Evolutionary conservation across 1,140 invertebrate genomes (phyloP), one percentile per base, ranked within the genome.

Genomic region (Drosophila arizonae): DNA sequence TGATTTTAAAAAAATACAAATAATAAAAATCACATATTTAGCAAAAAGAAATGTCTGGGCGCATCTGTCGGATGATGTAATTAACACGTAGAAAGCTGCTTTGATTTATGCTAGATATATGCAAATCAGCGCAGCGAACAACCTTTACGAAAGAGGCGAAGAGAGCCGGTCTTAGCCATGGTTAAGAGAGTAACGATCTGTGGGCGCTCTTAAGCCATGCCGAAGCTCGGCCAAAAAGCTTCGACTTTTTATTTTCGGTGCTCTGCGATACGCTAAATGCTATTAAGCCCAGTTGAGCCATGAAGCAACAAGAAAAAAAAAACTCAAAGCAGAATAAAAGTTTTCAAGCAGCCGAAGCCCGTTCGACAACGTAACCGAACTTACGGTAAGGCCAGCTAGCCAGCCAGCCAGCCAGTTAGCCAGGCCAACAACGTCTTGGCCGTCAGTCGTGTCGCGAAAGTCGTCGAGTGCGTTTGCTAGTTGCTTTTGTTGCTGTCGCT

Each of bases 391-490:
- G 78, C 36, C 36, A 39, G 36, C 36, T 11, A 39, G 36, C 76
- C 65, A 85, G 13, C 62, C 5, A 55, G 65, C 71, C 69, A 72
- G 73, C 55, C 68, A 76, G 64, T 33, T 28, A 56, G 64, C 64
- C 33, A 73, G 65, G 17, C 64, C 57, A 77, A 77, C 69, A 76
- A 62, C 71, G 66, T 75, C 62, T 77, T 77, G 76, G 73, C 73
- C 66, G 57, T 90, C 82, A 90, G 87, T 90, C 85, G 85, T 77
- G 87, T 90, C 87, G 87, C 88, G 87, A 85, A 84, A 90, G 87
- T 89, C 87, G 88, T 90, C 77, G 87, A 90, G 87, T 90, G 88
- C 87, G 87, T 87, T 90, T 90, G 57, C 52, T 66, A 65, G 70
- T 74, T 88, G 73, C 73, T 64, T 68, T 57, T 64, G 85, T 81